Base-by-base conservation (phyloP, 1,140 invertebrate genomes). In the Anastrepha ludens region DNA sequence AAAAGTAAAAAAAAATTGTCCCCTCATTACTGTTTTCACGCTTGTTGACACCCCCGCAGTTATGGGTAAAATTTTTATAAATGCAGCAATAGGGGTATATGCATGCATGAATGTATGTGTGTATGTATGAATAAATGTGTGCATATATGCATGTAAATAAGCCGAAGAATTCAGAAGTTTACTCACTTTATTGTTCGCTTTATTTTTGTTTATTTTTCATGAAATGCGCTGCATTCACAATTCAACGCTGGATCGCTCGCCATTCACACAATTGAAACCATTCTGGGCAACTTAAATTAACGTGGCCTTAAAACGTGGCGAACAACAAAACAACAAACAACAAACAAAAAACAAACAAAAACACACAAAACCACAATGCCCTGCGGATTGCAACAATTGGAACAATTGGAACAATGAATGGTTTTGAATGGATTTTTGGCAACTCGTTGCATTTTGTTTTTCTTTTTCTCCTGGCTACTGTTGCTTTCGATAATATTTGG, bases 391-490 rank as follows among this genome's bases (percentile, higher is more conserved):
- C 47, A 50, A 81, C 74, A 81, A 55, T 58, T 47, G 74, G 15
- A 50, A 81, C 74, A 81, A 55, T 58, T 47, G 74, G 15, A 55
- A 81, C 74, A 81, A 55, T 81, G 74, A 58, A 41, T 81, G 74
- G 11, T 20, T 81, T 81, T 29, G 17, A 20, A 55, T 81, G 74
- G 74, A 81, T 81, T 81, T 29, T 81, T 20, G 74, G 74, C 74
- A 55, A 81, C 70, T 55, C 13, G 13, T 50, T 17, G 47, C 3
- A 9, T 20, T 55, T 55, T 55, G 50, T 55, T 55, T 39, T 50
- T 50, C 47, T 20, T 13, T 41, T 78, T 13, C 20, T 9, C 20
- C 11, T n/a, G 65, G 85, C 60, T 15, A 50, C 50, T 70, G 86
- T 67, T 29, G 29, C 44, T 50, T 55, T 70, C 29, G 3, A 59